Evolutionary conservation across 2,888 invertebrate species (phyloP).

Genomic region (Pristionchus maxplancki): DNA sequence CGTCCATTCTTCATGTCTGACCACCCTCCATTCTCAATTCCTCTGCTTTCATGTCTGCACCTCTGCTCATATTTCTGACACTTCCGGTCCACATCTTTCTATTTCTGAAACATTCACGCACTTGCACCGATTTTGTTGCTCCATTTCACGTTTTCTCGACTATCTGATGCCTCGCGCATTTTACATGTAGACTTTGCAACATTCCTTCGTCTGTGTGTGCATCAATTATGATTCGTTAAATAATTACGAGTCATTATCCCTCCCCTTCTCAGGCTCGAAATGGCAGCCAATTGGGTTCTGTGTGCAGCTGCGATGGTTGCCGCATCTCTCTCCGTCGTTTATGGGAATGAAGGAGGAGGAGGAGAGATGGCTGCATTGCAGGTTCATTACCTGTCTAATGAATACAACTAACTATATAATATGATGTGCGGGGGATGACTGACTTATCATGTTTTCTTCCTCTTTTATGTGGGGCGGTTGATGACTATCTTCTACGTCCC

Average conservation of each 20-base stretch:
- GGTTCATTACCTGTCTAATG: background rate
- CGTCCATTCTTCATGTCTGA: background rate
- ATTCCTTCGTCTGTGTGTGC: background rate
- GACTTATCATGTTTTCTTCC: too few species aligned
- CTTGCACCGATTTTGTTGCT: background rate
- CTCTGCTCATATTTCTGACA: background rate
- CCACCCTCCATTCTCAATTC: background rate
- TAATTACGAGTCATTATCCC: too few species aligned
- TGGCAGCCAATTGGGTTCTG: slow-evolving; percentile 23
- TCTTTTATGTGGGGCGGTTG: background rate
- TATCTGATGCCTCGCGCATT: background rate
- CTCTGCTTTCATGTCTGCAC: background rate
- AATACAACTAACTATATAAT: too few species aligned
- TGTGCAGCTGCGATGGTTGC: background rate
- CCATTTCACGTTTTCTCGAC: background rate
- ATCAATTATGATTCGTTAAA: too few species aligned
- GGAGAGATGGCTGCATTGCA: slow-evolving; percentile 32
- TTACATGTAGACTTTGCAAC: too few species aligned
- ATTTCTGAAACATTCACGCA: background rate
- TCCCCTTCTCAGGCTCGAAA: background rate
- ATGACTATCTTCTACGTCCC: background rate
- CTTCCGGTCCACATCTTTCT: background rate
- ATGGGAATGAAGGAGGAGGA: background rate
- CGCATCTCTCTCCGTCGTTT: background rate
- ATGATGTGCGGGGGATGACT: too few species aligned